Percentiles rank a stretch among this genome's conserved stretches.
Evolutionary conservation across 2,113 vertebrate genomes (phyloP).

Genomic region (Bos javanicus): DNA sequence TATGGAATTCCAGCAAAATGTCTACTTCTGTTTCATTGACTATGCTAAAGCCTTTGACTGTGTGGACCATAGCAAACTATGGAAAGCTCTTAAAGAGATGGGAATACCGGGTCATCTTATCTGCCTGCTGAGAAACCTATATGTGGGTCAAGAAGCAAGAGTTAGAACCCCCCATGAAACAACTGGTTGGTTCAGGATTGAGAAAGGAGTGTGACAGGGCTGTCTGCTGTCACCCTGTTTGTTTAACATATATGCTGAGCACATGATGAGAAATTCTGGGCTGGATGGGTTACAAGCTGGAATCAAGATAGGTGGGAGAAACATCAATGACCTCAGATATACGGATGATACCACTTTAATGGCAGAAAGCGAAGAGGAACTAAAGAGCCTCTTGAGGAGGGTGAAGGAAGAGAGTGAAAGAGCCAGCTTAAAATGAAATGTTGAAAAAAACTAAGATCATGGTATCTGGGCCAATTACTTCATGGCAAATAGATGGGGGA

Average conservation of each 20-base stretch:
- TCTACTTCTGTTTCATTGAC: background rate
- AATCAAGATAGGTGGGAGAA: background rate
- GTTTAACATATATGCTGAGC: background rate
- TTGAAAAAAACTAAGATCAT: background rate
- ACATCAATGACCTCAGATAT: background rate
- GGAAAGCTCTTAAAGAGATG: background rate
- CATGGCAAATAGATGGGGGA: background rate
- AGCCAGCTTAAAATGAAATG: background rate
- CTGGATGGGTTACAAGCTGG: background rate
- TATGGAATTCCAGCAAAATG: background rate
- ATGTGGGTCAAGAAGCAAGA: background rate
- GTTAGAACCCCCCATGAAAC: background rate
- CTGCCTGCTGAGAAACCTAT: background rate
- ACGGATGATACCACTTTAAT: rapidly evolving
- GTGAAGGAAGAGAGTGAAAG: background rate
- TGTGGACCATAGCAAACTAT: background rate
- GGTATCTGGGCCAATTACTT: background rate
- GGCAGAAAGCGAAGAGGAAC: background rate
- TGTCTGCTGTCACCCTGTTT: background rate
- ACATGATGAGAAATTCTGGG: background rate
- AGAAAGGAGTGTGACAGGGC: background rate
- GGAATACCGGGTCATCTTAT: background rate
- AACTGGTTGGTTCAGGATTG: background rate
- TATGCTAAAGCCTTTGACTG: background rate
- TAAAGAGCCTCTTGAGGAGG: background rate